These are phyloP conservation scores for Macheiramphus alcinus DNA, from an alignment of 2,113 vertebrate genomes.

Conservation along the genomic window DNA sequence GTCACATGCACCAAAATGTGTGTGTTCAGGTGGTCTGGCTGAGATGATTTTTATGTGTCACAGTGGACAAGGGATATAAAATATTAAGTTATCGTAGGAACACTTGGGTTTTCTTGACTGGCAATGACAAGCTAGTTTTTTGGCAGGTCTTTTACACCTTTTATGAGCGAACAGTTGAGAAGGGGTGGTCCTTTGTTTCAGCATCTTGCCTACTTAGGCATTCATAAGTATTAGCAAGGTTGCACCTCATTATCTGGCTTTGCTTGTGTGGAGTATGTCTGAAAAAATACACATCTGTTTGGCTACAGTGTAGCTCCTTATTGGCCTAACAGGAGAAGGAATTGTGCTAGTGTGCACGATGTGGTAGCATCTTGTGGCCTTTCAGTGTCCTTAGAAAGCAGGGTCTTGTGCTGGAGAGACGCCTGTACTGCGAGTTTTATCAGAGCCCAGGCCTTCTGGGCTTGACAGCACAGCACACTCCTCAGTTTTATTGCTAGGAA, in stretches of 20 bases:
- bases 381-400: background rate
- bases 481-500: background rate
- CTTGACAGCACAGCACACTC: background rate
- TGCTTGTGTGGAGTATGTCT: background rate
- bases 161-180: background rate
- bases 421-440: background rate
- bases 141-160: background rate
- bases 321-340: background rate
- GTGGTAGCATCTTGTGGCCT: background rate
- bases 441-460: background rate
- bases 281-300: background rate
- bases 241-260: background rate
- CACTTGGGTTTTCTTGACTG: background rate
- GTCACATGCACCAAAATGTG: background rate
- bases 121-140: background rate
- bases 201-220: background rate
- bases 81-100: background rate
- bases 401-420: background rate
- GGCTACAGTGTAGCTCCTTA: background rate
- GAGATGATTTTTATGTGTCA: background rate
- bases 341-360: background rate
- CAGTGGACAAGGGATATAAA: background rate
- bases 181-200: background rate
- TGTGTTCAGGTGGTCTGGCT: background rate
- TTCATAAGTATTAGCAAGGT: background rate